Evolutionary conservation across 2,888 invertebrate genomes (phyloP).

Genomic region (Acleris sparsana): DNA sequence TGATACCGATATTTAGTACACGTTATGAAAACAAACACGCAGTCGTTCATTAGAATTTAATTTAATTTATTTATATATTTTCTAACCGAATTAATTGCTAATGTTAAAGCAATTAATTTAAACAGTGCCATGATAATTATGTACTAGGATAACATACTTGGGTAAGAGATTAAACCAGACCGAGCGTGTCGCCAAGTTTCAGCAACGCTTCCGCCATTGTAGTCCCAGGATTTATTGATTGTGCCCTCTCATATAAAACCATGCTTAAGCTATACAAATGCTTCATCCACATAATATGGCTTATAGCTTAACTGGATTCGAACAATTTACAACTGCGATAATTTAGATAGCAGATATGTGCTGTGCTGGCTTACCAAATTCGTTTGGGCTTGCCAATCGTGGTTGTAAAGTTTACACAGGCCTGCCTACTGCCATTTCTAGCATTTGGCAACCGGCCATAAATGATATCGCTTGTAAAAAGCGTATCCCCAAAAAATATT

Average conservation of each 20-base stretch:
- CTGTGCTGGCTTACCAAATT: constrained; percentile 4
- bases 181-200: neutral
- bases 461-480: neutral
- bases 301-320: constrained; percentile 18
- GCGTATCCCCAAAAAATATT: neutral
- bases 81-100: too few relatives aligned
- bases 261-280: constrained; percentile 19
- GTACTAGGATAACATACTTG: neutral
- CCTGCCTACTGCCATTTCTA: constrained; percentile 1
- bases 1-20: too few relatives aligned
- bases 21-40: too few relatives aligned
- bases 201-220: neutral
- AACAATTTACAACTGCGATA: constrained; percentile 27
- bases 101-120: too few relatives aligned
- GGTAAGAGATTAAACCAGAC: too few relatives aligned
- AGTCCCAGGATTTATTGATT: constrained; percentile 14
- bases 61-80: too few relatives aligned
- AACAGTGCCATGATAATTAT: neutral
- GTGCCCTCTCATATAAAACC: constrained; percentile 3
- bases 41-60: too few relatives aligned
- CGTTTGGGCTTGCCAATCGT: constrained; percentile 12
- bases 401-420: constrained; percentile 1
- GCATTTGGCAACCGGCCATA: constrained; percentile 15
- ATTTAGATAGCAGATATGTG: constrained; percentile 19
- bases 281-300: constrained; percentile 21